Evolutionary conservation across 1,140 invertebrate species (phyloP).

Genomic region (Drosophila novamexicana): DNA sequence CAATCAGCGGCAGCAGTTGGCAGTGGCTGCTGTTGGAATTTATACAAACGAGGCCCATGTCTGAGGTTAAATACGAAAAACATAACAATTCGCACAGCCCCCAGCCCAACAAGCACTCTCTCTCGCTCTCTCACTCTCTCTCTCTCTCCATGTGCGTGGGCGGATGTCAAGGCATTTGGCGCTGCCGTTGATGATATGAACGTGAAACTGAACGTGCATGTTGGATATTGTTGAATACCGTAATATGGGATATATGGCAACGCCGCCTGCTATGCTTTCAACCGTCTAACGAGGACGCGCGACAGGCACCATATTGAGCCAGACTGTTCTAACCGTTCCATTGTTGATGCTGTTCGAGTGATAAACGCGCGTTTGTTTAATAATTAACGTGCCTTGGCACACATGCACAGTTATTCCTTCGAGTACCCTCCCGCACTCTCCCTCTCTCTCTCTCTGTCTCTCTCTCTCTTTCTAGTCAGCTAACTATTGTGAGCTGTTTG

Average conservation of each 20-base stretch:
- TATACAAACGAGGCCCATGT: slow-evolving; percentile 80
- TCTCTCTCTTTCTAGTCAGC: neutral
- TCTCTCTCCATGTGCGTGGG: slow-evolving; percentile 16
- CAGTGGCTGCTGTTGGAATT: slow-evolving; percentile 61
- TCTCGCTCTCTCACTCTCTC: neutral
- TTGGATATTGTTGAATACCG: slow-evolving; percentile 14
- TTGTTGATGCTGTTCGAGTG: slow-evolving; percentile 44
- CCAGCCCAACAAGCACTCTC: neutral
- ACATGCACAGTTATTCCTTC: slow-evolving; percentile 59
- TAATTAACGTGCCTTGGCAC: slow-evolving; percentile 70
- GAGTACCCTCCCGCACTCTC: neutral
- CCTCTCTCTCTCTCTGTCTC: neutral
- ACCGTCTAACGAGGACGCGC: slow-evolving; percentile 55
- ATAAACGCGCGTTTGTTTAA: slow-evolving; percentile 78
- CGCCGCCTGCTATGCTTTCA: slow-evolving; percentile 54
- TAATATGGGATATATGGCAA: slow-evolving; percentile 43
- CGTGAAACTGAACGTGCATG: slow-evolving; percentile 28
- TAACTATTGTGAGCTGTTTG: slow-evolving; percentile 25
- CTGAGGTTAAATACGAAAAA: slow-evolving; percentile 81
- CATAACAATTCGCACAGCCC: slow-evolving; percentile 62
- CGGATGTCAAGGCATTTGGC: slow-evolving; percentile 55
- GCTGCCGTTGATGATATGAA: slow-evolving; percentile 53
- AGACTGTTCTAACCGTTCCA: slow-evolving; percentile 25
- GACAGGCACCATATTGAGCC: slow-evolving; percentile 68
- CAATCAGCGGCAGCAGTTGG: slow-evolving; percentile 41